Conservation (phyloP, 2,888 invertebrate genomes). For the Epinotia brunnichana region DNA sequence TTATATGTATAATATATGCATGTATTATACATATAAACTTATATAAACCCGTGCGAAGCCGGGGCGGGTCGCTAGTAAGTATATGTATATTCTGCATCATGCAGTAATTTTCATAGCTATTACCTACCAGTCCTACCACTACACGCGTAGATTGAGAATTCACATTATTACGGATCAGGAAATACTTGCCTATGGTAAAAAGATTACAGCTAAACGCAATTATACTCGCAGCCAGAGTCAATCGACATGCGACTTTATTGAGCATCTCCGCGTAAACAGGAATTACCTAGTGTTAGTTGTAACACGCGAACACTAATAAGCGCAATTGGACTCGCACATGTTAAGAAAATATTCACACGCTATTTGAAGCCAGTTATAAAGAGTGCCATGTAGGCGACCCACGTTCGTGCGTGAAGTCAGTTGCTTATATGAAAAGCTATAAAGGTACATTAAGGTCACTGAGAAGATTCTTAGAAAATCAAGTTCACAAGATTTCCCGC, state of each 20-base stretch:
- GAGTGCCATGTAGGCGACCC: neutral
- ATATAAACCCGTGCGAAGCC: too few species aligned
- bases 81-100: too few species aligned
- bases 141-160: too few species aligned
- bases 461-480: slow-evolving; percentile 1
- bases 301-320: slow-evolving; percentile 32
- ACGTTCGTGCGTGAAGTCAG: too few species aligned
- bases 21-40: too few species aligned
- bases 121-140: too few species aligned
- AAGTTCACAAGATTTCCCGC: slow-evolving; percentile 5
- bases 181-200: neutral
- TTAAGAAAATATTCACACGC: slow-evolving; percentile 4
- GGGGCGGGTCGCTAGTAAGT: too few species aligned
- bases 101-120: too few species aligned
- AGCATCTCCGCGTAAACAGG: slow-evolving; percentile 12
- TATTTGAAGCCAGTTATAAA: slow-evolving; percentile 19
- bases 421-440: neutral
- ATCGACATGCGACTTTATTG: slow-evolving; percentile 2
- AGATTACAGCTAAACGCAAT: neutral
- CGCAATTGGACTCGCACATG: slow-evolving; percentile 18
- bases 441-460: slow-evolving; percentile 6
- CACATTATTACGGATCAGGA: neutral
- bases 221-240: neutral
- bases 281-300: slow-evolving; percentile 12
- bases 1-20: too few species aligned